A percentile compares a stretch with the other conserved stretches of the same genome.
Evolutionary conservation across 2,888 invertebrate species (phyloP).

Genomic region (Stenolophus ochropezus): DNA sequence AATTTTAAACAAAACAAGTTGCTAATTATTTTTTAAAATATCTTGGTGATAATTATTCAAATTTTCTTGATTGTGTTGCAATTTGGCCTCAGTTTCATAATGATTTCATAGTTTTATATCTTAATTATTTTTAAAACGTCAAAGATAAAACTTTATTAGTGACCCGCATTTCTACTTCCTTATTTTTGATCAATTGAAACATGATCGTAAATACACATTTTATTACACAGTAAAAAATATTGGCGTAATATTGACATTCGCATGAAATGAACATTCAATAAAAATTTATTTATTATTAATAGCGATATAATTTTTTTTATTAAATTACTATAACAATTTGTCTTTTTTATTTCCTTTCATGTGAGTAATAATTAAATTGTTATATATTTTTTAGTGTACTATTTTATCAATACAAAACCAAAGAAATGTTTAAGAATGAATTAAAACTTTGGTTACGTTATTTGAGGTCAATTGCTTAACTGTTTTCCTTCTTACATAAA

Average conservation of each 20-base stretch:
- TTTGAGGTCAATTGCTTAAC: no score
- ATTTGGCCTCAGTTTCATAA: slow-evolving; percentile 26
- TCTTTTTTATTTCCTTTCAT: no score
- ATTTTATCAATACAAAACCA: no score
- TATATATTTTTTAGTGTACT: no score
- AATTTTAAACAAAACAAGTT: slow-evolving; percentile 31
- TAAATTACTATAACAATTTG: no score
- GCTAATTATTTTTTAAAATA: slow-evolving; percentile 33
- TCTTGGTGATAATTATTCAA: slow-evolving; percentile 32
- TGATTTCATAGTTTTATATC: neutral
- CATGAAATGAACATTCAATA: neutral
- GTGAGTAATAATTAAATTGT: no score
- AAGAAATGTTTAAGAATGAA: no score
- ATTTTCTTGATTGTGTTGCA: slow-evolving; percentile 7
- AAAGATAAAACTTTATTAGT: neutral
- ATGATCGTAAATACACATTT: neutral
- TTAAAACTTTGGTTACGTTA: no score
- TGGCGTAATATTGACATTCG: neutral
- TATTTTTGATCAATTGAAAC: neutral
- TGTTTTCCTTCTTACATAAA: no score
- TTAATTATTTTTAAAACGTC: neutral
- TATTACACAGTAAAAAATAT: neutral
- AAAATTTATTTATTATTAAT: no score
- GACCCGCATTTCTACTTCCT: neutral
- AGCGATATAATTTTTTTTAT: no score